Evolutionary conservation across 2,888 invertebrate genomes (phyloP).

Genomic region (Frankliniella intonsa): DNA sequence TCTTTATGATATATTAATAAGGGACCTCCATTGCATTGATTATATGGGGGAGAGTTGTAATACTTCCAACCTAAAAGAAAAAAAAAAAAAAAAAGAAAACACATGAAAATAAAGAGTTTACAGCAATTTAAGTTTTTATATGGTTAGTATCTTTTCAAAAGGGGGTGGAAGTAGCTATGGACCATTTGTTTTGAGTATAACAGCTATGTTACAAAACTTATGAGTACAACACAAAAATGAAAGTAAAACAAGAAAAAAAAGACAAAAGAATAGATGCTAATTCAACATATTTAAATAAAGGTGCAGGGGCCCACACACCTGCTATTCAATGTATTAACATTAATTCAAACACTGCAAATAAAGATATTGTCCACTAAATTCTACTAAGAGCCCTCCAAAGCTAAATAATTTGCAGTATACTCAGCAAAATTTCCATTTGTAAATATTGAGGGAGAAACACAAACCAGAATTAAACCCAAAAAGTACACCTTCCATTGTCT

Average conservation of each 20-base stretch:
- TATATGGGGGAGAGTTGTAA: background rate
- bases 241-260: background rate
- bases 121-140: background rate
- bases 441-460: slow-evolving; percentile 1
- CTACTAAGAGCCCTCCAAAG: background rate
- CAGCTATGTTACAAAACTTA: slow-evolving; percentile 16
- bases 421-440: background rate
- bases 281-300: background rate
- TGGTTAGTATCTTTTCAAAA: slow-evolving; percentile 9
- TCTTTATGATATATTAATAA: background rate
- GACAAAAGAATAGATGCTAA: background rate
- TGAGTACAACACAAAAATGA: background rate
- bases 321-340: background rate
- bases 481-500: background rate
- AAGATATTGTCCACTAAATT: background rate
- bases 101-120: background rate
- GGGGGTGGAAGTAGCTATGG: background rate
- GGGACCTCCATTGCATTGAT: slow-evolving; percentile 13
- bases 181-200: background rate
- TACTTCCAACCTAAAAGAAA: background rate
- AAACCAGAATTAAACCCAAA: slow-evolving; percentile 12
- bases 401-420: background rate
- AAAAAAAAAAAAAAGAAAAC: background rate
- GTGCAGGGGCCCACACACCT: background rate
- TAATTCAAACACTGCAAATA: background rate